Percentiles rank a stretch among this genome's conserved stretches.
Conservation (phyloP, 2,888 invertebrate species). For the Stictocephala bisonia region DNA sequence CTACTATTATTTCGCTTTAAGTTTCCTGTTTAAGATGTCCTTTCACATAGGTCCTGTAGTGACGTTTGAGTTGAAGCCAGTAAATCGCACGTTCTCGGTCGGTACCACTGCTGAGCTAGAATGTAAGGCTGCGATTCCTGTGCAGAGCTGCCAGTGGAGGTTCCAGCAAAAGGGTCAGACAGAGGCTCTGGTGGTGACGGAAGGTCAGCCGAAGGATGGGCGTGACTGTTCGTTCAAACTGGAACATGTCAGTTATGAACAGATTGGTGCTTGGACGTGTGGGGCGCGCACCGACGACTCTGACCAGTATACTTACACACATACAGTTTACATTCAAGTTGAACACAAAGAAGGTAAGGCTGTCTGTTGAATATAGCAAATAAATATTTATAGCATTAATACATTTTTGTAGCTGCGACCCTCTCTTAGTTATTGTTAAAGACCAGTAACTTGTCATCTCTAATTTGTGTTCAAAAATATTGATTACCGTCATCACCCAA, state of each 20-base stretch:
- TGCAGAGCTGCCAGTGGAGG: slow-evolving; percentile 22
- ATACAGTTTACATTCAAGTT: slow-evolving; percentile 26
- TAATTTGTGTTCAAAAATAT: too few relatives aligned
- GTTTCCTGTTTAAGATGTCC: too few relatives aligned
- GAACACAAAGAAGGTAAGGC: slow-evolving; percentile 28
- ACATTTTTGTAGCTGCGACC: too few relatives aligned
- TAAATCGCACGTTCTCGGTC: slow-evolving; percentile 7
- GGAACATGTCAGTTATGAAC: slow-evolving; percentile 21
- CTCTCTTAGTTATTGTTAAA: too few relatives aligned
- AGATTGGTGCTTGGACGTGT: slow-evolving; percentile 16
- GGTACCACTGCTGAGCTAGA: slow-evolving; percentile 4
- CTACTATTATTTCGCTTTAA: too few relatives aligned
- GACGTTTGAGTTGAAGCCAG: slow-evolving; percentile 8
- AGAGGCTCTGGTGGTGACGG: slow-evolving; percentile 17
- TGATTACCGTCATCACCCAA: too few relatives aligned
- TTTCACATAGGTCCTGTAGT: neutral
- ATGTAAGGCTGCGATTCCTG: slow-evolving; percentile 6
- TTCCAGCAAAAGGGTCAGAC: slow-evolving; percentile 34
- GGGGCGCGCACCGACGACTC: slow-evolving; percentile 6
- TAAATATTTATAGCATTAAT: too few relatives aligned
- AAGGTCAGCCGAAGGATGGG: neutral
- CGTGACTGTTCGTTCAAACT: neutral
- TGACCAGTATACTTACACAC: slow-evolving; percentile 13
- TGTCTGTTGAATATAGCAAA: too few relatives aligned
- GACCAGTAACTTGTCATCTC: too few relatives aligned